Percentiles rank a stretch among this genome's conserved stretches.
Evolutionary conservation across 2,113 vertebrate genomes (phyloP).

Genomic region (Cochlearius cochlearius): DNA sequence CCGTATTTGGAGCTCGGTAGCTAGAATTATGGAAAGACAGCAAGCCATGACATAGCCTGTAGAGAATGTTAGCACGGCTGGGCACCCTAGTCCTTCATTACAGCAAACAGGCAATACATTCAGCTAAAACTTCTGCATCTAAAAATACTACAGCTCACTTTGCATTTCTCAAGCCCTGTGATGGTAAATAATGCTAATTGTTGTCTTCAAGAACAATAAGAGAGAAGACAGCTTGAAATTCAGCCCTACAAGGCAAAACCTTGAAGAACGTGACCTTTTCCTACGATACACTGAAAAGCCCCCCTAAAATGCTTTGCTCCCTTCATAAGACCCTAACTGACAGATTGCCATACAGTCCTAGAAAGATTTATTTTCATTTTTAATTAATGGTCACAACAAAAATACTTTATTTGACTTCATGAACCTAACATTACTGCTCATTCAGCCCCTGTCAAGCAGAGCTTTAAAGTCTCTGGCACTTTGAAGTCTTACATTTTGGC

Average conservation of each 20-base stretch:
- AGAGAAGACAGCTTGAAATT: neutral
- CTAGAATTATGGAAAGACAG: neutral
- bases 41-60: rapidly evolving
- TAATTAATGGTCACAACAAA: neutral
- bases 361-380: neutral
- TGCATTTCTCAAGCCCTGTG: neutral
- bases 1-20: neutral
- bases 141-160: neutral
- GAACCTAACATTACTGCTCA: neutral
- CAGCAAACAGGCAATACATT: neutral
- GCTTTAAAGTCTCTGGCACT: neutral
- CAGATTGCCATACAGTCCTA: neutral
- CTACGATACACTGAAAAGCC: neutral
- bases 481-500: neutral
- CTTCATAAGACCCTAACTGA: neutral
- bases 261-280: neutral
- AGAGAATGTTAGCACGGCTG: neutral
- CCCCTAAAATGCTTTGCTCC: neutral
- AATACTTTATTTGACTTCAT: neutral
- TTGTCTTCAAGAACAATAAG: neutral
- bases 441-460: neutral
- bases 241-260: neutral
- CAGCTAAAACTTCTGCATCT: neutral
- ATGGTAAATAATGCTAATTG: neutral
- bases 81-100: neutral